Percentiles rank a stretch among this genome's conserved stretches.
Evolutionary conservation across 2,113 vertebrate genomes (phyloP).

Genomic region (Noctilio leporinus): DNA sequence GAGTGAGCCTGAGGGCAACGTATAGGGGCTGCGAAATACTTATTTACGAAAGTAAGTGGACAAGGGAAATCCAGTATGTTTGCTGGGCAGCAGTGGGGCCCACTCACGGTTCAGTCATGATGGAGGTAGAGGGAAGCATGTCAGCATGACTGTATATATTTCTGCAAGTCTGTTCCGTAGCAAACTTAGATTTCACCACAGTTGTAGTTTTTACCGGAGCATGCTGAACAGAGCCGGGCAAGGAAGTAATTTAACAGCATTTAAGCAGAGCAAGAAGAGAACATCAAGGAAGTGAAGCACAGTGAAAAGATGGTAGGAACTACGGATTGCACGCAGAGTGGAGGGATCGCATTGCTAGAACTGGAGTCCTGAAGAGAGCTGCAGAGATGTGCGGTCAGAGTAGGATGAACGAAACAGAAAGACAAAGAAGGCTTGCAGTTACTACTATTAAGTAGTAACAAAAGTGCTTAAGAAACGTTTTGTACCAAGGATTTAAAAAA

Average conservation of each 20-base stretch:
- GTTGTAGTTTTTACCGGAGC: not conserved
- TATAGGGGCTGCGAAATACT: not conserved
- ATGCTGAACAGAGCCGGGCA: not conserved
- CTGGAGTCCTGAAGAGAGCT: not conserved
- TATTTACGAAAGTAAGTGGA: not conserved
- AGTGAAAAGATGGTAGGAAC: not conserved
- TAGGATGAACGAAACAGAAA: not conserved
- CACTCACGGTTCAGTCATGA: not conserved
- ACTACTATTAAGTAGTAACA: not conserved
- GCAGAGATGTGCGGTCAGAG: not conserved
- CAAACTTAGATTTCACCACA: not conserved
- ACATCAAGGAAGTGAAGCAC: not conserved
- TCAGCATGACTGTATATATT: not conserved
- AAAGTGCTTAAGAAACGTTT: not conserved
- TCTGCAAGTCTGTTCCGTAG: not conserved
- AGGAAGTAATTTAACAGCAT: not conserved
- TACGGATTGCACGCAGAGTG: not conserved
- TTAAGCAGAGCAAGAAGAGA: not conserved
- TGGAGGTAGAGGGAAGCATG: not conserved
- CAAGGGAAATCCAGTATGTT: not conserved
- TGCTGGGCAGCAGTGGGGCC: not conserved
- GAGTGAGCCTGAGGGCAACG: not conserved
- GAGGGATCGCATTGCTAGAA: not conserved
- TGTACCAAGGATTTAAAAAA: not conserved
- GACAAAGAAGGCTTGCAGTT: not conserved